Base-by-base conservation (phyloP, 2,113 vertebrate species). In the Lathamus discolor region DNA sequence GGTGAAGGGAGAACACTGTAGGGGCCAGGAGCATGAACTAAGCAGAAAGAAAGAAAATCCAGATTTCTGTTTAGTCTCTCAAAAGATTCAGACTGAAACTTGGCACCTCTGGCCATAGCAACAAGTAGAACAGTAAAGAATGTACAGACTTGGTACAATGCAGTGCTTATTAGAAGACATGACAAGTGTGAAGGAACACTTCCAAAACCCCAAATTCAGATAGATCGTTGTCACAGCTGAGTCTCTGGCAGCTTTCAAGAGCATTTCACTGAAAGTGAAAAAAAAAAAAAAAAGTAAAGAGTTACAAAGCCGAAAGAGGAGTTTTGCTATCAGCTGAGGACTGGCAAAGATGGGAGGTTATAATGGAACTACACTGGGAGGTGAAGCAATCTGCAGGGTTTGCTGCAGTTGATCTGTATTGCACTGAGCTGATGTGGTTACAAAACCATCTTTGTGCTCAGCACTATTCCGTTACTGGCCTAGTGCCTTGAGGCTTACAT, bases 371-470 rank as follows among this genome's bases (percentile, higher is more conserved):
- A 9, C 73, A 35, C 43, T 1, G 7, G 51, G 83, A 93, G 68
- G 33, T 88, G 93, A 94, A 90, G 85, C 72, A 81, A 55, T 88
- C 86, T 55, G 72, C 76, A 68, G 73, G 73, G 64, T 51, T 90
- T 93, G 76, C 88, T 96, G 92, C 73, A 88, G 88, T 72, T 74
- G 75, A 86, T 93, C 88, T 90, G 83, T 61, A 39, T 41, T 75
- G 86, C 85, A 83, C 93, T 78, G 92, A 93, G 92, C 25, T 90
- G 90, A 94, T 95, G 94, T 35, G 90, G 93, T 96, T 94, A 97
- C 93, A 96, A 92, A 96, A 96, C 67, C 88, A 93, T 95, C 94
- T 95, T 96, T 96, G 88, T 96, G 88, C 83, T 95, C 85, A 95
- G 94, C 94, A 86, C 93, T 96, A 72, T 96, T 93, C 57, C 8